phyloP scores from a whole-genome alignment of 2,797 vertebrate genomes.

The Helostoma temminkii region DNA sequence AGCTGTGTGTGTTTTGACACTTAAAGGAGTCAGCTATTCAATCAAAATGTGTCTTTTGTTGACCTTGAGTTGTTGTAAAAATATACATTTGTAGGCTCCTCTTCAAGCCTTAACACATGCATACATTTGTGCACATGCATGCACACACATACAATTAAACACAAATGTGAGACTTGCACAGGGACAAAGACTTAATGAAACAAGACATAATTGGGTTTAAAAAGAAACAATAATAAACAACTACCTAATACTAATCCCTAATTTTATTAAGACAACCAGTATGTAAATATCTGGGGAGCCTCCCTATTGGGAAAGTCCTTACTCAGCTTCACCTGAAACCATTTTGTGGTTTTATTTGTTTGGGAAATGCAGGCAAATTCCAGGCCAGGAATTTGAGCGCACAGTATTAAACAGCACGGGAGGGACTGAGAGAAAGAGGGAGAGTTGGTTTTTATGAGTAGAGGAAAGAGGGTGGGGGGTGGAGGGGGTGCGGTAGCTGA shows the following conservation, averaged over 20 bases:
- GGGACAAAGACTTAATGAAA: not conserved
- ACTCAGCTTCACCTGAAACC: slow-evolving; percentile 67
- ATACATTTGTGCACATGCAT: not conserved
- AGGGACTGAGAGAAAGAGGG: slow-evolving; percentile 1
- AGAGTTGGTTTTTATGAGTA: slow-evolving; percentile 21
- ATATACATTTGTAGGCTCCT: not conserved
- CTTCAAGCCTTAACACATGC: not conserved
- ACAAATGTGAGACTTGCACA: not conserved
- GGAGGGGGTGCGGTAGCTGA: too few relatives aligned
- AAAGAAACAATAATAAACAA: slow-evolving; percentile 6
- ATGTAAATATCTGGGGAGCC: slow-evolving; percentile 32
- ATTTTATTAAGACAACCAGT: slow-evolving; percentile 4
- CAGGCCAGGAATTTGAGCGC: slow-evolving; percentile 65
- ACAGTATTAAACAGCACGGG: slow-evolving; percentile 60
- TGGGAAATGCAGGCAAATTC: slow-evolving; percentile 74
- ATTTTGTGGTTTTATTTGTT: slow-evolving; percentile 76
- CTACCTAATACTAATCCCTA: not conserved
- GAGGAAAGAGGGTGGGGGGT: too few relatives aligned
- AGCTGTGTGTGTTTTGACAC: slow-evolving; percentile 11
- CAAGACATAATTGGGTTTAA: not conserved
- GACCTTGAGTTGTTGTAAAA: not conserved
- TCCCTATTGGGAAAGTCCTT: slow-evolving; percentile 58
- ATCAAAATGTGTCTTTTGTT: slow-evolving; percentile 11
- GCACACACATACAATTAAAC: not conserved
- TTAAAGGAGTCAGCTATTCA: slow-evolving; percentile 4